Evolutionary conservation across 2,888 invertebrate species (phyloP).

Genomic region (Apoderus coryli): DNA sequence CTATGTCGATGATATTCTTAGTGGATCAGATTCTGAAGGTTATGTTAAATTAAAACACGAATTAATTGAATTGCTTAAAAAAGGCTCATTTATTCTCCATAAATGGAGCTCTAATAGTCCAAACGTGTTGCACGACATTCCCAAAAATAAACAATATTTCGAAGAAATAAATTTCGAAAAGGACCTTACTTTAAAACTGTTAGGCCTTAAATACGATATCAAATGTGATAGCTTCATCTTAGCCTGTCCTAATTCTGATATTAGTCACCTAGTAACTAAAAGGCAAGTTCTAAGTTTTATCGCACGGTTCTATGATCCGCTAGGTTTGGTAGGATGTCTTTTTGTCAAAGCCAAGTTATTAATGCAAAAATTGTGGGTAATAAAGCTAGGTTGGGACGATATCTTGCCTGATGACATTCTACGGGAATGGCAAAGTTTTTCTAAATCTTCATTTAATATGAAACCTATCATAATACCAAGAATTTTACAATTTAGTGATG

Average conservation of each 20-base stretch:
- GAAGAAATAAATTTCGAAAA: no score
- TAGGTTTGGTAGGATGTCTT: constrained; percentile 9
- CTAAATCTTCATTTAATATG: no score
- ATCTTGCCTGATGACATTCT: constrained; percentile 7
- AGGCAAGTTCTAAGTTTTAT: constrained; percentile 7
- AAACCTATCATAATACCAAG: constrained; percentile 4
- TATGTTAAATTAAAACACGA: no score
- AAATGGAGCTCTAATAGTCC: constrained; percentile 11
- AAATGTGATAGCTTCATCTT: no score
- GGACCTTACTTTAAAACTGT: no score
- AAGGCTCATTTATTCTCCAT: constrained; percentile 9
- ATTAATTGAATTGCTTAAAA: constrained; percentile 8
- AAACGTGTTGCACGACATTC: constrained; percentile 8
- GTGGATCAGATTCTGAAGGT: no score
- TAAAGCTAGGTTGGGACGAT: constrained; percentile 9
- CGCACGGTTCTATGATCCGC: constrained; percentile 9
- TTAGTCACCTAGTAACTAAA: constrained; percentile 4
- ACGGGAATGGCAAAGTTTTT: constrained; percentile 6
- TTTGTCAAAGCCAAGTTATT: constrained; percentile 4
- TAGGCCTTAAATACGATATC: no score
- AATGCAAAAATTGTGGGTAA: constrained; percentile 7
- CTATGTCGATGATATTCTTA: constrained; percentile 15
- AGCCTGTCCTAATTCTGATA: no score
- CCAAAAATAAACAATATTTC: no score
- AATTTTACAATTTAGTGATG: constrained; percentile 6